Base-by-base conservation (phyloP, 2,113 vertebrate species). In the Podarcis raffonei region DNA sequence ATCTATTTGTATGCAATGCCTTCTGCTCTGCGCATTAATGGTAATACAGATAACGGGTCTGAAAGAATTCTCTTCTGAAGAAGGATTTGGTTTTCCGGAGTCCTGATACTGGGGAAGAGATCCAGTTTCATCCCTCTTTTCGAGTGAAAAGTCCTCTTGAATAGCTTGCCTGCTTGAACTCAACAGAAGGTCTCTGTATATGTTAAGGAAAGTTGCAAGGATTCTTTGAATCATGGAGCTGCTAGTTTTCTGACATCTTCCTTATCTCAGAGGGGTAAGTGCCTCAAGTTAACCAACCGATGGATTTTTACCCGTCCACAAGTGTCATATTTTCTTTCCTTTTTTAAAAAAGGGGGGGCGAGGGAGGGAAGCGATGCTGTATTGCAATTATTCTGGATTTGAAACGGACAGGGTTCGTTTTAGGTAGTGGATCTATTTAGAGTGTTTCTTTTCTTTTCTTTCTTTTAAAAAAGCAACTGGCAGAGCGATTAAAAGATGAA, bases 141-240 rank as follows among this genome's bases (percentile, higher is more conserved):
- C 66, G 23, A 22, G 87, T 87, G 78, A 1, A 90, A 95, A 95
- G 88, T 94, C 30, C 95, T 87, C 88, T 94, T 0, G 27, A 87
- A 18, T 86, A 15, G 93, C 93, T 87, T 22, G 88, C 65, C 90
- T 62, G 78, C 85, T 91, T 89, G 71, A 65, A 95, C 91, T 95
- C 86, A 90, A 90, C 68, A 95, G 92, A 88, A 65, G 86, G 91
- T 93, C 89, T 89, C 82, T 62, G 85, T 1, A 0, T 16, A 91
- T 89, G 59, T 48, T 32, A 71, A 74, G 97, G 97, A 98, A 98
- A 99, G 98, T 98, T 98, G 97, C 91, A 57, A 94, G 92, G 95
- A 85, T 94, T 71, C 90, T 39, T 95, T 89, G 93, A 94, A 93
- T 81, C 92, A 95, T 96, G 94, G 96, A 97, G 92, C 96, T 82